These are phyloP conservation scores for Promerops cafer DNA, from an alignment of 2,113 vertebrate genomes.

Conservation along the genomic window DNA sequence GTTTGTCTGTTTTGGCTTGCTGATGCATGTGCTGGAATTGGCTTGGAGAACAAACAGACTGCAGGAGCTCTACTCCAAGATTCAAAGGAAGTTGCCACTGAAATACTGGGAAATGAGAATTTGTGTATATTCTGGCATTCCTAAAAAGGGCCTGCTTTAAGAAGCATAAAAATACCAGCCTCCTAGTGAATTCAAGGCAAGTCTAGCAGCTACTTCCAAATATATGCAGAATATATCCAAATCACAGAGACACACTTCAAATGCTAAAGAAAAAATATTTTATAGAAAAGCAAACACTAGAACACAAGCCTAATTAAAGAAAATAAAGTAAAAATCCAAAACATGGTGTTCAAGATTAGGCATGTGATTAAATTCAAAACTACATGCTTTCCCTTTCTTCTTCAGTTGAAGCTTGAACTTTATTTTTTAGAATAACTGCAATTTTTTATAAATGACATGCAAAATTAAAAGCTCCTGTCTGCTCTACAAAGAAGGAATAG, in stretches of 20 bases:
- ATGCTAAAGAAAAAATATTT: not conserved
- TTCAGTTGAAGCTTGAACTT: not conserved
- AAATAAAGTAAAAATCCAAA: not conserved
- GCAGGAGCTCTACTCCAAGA: not conserved
- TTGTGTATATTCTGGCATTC: not conserved
- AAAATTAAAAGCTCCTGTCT: not conserved
- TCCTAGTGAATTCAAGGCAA: not conserved
- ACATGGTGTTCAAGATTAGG: not conserved
- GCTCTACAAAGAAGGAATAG: not conserved
- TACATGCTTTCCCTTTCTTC: not conserved
- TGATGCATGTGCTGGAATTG: rapidly evolving
- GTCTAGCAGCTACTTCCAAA: not conserved
- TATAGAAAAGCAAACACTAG: not conserved
- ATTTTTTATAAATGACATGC: not conserved
- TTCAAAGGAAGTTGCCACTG: not conserved
- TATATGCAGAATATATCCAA: not conserved
- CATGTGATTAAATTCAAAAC: not conserved
- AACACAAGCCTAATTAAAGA: not conserved
- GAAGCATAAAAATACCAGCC: not conserved
- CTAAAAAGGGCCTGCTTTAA: not conserved
- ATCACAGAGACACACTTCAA: not conserved
- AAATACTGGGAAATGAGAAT: not conserved
- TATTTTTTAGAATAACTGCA: not conserved
- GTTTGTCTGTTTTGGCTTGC: not conserved
- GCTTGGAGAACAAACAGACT: not conserved